Evolutionary conservation across 2,797 vertebrate genomes (phyloP), one percentile per base, ranked within the genome.

Genomic region (Smutsia gigantea): DNA sequence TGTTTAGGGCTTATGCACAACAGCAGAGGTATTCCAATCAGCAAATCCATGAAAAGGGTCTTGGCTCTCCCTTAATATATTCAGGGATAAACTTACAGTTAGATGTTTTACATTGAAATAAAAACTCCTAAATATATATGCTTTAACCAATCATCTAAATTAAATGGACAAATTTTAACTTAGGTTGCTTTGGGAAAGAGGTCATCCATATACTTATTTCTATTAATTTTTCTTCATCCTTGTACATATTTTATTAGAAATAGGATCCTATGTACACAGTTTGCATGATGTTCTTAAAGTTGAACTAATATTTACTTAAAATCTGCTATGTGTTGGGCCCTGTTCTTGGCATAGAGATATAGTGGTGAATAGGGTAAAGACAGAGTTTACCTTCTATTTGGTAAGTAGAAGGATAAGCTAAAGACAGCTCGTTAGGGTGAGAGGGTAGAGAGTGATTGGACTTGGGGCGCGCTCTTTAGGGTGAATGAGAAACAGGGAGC

Each of bases 121-220:
- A 34, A 82, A 81, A 68, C 29, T 71, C 61, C 77, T 31, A 72
- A 84, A 5, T 74, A 55, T 86, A 71, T 86, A 53, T 87, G 7
- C 21, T 93, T 96, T 78, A 87, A 72, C 9, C 69, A 94, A 75
- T n/a, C 17, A 81, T 93, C 31, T 91, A 81, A 77, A 82, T 94
- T 94, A 90, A 90, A 8, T 72, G 37, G 13, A 1, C 51, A 72
- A 37, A 68, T 82, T 49, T 64, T 96, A 87, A 12, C 31, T 86
- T 66, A 89, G 21, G 39, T 90, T 83, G 21, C 46, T 86, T 87
- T 90, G 51, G 27, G 82, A 79, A 71, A 87, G 21, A 86, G 27
- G 39, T 61, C 25, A 51, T 39, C 4, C 34, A 59, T 64, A 1
- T 21, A 77, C 75, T 92, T 93, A 85, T 85, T 87, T 92, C 14